Conservation (phyloP, 2,113 vertebrate genomes). For the Nematolebias whitei region DNA sequence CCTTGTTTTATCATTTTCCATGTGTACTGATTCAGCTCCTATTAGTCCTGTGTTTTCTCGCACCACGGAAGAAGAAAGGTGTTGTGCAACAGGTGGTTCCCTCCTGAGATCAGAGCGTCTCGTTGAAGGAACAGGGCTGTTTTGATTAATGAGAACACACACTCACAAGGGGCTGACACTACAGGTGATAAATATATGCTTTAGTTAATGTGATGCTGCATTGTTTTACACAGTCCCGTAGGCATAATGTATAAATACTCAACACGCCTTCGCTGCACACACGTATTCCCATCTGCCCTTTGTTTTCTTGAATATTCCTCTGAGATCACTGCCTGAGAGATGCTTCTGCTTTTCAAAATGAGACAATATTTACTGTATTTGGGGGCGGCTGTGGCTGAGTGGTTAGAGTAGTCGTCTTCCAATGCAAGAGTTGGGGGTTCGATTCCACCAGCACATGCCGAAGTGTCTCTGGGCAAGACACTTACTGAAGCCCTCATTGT, state of each 20-base stretch:
- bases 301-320: conserved; percentile 13
- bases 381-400: too few species aligned
- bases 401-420: too few species aligned
- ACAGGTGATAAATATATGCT: conserved; percentile 60
- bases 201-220: conserved; percentile 53
- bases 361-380: too few species aligned
- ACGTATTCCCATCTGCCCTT: conserved; percentile 4
- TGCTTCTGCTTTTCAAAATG: too few species aligned
- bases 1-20: conserved; percentile 3
- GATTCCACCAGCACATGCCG: too few species aligned
- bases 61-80: conserved; percentile 32
- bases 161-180: conserved; percentile 16
- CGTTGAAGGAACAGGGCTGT: conserved; percentile 22
- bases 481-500: too few species aligned
- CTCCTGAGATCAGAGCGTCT: conserved; percentile 41
- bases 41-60: conserved; percentile 5
- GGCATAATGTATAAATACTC: conserved; percentile 41
- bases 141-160: conserved; percentile 60
- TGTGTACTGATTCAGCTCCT: neutral
- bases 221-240: conserved; percentile 60
- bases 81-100: conserved; percentile 51
- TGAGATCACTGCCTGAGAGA: conserved; percentile 7
- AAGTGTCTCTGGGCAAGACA: too few species aligned
- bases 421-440: too few species aligned
- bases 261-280: conserved; percentile 1